Base-by-base conservation (phyloP, 2,888 invertebrate species). In the Linyphia triangularis region DNA sequence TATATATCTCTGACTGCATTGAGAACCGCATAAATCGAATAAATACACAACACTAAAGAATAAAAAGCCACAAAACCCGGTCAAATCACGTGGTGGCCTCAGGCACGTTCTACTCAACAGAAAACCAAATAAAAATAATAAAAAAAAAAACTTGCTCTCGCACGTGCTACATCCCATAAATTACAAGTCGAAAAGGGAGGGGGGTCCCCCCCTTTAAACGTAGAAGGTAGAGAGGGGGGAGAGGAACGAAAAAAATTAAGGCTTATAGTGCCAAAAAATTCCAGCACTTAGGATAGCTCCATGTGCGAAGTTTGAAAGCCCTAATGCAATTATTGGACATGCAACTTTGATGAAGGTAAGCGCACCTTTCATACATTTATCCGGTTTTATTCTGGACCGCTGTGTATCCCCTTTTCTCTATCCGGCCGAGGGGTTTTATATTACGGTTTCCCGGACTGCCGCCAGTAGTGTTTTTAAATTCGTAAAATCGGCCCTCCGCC, bases 151-250 rank as follows among this genome's bases (percentile, higher is more conserved):
- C 61, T 59, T 70, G 43, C 72, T 81, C 86, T 73, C 73, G 84
- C 89, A 89, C 89, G 89, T 89, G 89, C 84, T 83, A 73, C 84
- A 84, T 89, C 89, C 84, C 89, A 89, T 89, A 89, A 89, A 89
- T 89, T 89, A 89, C 89, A 72, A 84, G 72, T 63, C 72, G 70
- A 70, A 61, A 67, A 65, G 65, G 43, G 30, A 63, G 61, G 19
- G n/a, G 33, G 13, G 4, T 10, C 19, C 51, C 37, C 28, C 30
- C 30, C 57, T 26, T 9, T 13, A 7, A 6, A 51, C 51, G n/a
- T 51, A 16, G 63, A 51, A 22, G 26, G 28, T 67, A 13, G 26
- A 24, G 26, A 24, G 43, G 77, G 24, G 57, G 43, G 57, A 13
- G 77, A 57, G n/a, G 16, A 33, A 26, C 24, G 24, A 65, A 85